Conservation (phyloP, 2,113 vertebrate species). For the Nibea albiflora region DNA sequence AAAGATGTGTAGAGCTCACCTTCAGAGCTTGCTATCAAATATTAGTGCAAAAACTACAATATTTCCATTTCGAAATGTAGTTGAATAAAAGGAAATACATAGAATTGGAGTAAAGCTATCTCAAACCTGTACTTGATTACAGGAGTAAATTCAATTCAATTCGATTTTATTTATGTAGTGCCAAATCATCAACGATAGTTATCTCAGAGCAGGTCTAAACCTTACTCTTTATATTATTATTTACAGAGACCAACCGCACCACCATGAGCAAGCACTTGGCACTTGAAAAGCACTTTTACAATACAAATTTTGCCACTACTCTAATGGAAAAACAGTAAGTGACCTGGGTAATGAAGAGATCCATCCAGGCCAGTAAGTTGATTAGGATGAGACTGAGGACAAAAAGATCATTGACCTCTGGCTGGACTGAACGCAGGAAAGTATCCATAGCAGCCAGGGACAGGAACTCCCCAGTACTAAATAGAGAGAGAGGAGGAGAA, state of each 20-base stretch:
- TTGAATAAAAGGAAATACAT: background rate
- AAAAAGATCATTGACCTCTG: slow-evolving; percentile 97
- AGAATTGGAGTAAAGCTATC: background rate
- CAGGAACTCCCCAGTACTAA: slow-evolving; percentile 92
- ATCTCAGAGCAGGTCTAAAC: too few species aligned
- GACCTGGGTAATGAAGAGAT: slow-evolving; percentile 96
- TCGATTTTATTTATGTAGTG: too few species aligned
- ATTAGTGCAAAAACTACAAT: background rate
- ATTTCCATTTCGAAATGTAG: background rate
- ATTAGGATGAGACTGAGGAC: slow-evolving; percentile 96
- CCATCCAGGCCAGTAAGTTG: slow-evolving; percentile 99
- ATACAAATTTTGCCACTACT: background rate
- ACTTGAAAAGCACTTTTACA: background rate
- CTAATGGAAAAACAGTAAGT: background rate
- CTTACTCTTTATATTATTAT: too few species aligned
- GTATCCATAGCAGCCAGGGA: slow-evolving; percentile 96
- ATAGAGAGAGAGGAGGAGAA: background rate
- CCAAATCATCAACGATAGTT: too few species aligned
- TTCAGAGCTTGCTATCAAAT: background rate
- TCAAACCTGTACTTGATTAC: background rate
- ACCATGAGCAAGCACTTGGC: background rate
- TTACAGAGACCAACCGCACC: too few species aligned
- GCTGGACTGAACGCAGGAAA: slow-evolving; percentile 94
- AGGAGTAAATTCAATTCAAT: too few species aligned
- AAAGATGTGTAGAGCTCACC: background rate